Conservation (phyloP, 2,797 vertebrate species). For the Argyrosomus regius region DNA sequence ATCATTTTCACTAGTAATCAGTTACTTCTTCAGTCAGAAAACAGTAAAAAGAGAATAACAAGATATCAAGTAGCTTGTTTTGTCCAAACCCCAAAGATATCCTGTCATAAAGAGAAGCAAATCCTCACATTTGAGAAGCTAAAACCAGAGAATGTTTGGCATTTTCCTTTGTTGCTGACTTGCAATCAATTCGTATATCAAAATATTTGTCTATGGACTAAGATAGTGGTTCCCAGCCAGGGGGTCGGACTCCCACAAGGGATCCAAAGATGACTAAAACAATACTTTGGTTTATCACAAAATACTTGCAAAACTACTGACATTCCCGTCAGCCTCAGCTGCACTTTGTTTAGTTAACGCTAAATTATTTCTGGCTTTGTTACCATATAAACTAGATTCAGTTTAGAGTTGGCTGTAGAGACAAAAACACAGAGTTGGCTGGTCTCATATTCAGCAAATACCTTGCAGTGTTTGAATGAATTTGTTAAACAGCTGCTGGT, state of each 20-base stretch:
- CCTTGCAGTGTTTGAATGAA: not conserved
- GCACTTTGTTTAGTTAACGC: not conserved
- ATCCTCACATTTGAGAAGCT: not conserved
- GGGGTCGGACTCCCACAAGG: not conserved
- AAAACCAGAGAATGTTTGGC: not conserved
- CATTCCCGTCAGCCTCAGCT: not conserved
- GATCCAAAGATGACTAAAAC: not conserved
- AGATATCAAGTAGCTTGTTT: not conserved
- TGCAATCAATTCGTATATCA: not conserved
- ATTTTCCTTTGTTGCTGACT: not conserved
- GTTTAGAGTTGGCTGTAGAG: not conserved
- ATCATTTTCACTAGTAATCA: not conserved
- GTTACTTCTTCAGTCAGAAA: not conserved
- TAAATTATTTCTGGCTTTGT: not conserved
- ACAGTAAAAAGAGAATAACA: not conserved
- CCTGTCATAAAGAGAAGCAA: not conserved
- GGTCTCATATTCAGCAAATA: not conserved
- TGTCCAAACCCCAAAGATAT: not conserved
- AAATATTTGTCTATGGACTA: not conserved
- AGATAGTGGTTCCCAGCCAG: not conserved
- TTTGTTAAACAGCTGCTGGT: slow-evolving; percentile 6
- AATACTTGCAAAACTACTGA: not conserved
- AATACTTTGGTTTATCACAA: not conserved
- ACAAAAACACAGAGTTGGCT: not conserved
- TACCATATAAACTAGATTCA: not conserved